Percentiles rank a stretch among this genome's conserved stretches.
Conservation (phyloP, 2,113 vertebrate genomes). For the Dipodomys stephensi region DNA sequence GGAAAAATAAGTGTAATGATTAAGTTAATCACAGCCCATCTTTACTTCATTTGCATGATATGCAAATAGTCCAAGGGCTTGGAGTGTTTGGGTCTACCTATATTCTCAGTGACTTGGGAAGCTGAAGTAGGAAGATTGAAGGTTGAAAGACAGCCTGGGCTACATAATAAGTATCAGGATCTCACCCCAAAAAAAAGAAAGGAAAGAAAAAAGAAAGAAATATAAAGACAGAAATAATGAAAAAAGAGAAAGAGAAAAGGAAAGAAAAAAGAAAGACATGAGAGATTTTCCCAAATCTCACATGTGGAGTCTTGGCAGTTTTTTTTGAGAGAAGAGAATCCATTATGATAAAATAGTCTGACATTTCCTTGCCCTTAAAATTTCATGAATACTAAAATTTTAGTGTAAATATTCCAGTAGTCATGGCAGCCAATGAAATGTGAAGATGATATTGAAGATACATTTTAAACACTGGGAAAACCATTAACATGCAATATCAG, state of each 20-base stretch:
- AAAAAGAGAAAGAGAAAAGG: no score
- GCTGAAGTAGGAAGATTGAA: not conserved
- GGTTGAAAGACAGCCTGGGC: not conserved
- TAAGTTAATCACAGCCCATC: slow-evolving; percentile 24
- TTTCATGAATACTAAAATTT: slow-evolving; percentile 38
- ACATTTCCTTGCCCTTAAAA: slow-evolving; percentile 46
- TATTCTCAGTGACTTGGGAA: not conserved
- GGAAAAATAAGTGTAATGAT: not conserved
- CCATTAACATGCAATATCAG: not conserved
- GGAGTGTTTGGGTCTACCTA: not conserved
- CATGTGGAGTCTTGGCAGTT: not conserved
- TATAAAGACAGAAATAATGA: no score
- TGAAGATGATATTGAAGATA: slow-evolving; percentile 25
- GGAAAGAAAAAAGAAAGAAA: not conserved
- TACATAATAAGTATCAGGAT: not conserved
- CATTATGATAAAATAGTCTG: not conserved
- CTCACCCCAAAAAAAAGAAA: not conserved
- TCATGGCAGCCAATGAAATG: slow-evolving; percentile 30
- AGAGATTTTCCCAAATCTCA: not conserved
- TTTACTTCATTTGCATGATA: slow-evolving; percentile 15
- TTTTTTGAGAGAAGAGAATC: slow-evolving; percentile 2
- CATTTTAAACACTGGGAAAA: not conserved
- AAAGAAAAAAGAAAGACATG: no score
- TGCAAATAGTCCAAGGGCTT: not conserved
- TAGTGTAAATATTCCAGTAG: slow-evolving; percentile 41